Conservation (phyloP, 1,140 invertebrate species). For the Trichonephila clavipes region DNA sequence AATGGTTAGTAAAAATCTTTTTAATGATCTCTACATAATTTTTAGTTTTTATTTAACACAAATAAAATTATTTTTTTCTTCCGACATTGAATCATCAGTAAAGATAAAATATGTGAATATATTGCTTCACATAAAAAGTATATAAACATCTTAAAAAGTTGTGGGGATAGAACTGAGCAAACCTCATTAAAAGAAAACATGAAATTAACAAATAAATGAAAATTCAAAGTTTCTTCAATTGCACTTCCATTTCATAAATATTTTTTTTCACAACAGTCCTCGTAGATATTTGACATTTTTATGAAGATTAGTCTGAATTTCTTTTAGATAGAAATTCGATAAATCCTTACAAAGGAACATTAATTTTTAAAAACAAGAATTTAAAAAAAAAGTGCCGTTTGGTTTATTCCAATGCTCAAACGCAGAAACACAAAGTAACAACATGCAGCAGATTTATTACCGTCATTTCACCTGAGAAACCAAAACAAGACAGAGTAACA, state of each 20-base stretch:
- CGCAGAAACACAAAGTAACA: background rate
- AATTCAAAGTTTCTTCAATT: background rate
- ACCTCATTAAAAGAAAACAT: too few species aligned
- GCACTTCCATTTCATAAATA: background rate
- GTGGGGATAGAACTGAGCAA: too few species aligned
- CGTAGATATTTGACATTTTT: background rate
- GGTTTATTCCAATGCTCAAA: background rate
- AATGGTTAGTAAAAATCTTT: too few species aligned
- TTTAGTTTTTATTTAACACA: too few species aligned
- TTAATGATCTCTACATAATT: too few species aligned
- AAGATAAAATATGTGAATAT: too few species aligned
- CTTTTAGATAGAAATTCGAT: background rate
- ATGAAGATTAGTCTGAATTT: background rate
- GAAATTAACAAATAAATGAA: background rate
- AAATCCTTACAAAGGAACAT: background rate
- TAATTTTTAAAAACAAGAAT: background rate
- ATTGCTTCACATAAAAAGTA: too few species aligned
- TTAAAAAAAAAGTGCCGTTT: background rate
- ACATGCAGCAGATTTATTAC: background rate
- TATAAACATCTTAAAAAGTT: too few species aligned
- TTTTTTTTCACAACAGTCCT: background rate
- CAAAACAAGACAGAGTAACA: slow-evolving; percentile 23
- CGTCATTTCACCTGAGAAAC: background rate
- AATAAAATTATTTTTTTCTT: too few species aligned
- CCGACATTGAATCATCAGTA: too few species aligned